A percentile compares a stretch with the other conserved stretches of the same genome.
Conservation (phyloP, 1,140 invertebrate genomes). For the Homarus americanus region DNA sequence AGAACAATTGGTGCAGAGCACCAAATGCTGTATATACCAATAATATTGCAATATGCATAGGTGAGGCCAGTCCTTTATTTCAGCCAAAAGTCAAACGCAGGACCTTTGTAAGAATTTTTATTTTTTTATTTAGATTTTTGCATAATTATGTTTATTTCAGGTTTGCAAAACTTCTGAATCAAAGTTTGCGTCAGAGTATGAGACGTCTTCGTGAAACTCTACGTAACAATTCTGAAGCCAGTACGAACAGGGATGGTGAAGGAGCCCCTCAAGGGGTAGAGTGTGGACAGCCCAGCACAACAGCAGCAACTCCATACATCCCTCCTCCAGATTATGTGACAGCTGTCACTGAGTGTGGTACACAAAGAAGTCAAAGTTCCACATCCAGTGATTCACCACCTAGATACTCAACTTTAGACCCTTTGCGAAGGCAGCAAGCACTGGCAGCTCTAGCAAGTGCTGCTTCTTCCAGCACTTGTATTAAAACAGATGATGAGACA, state of each 20-base stretch:
- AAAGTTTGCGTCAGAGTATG: slow-evolving; percentile 89
- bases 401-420: slow-evolving; percentile 69
- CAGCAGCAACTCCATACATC: slow-evolving; percentile 57
- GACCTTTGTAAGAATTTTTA: not conserved
- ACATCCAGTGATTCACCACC: slow-evolving; percentile 42
- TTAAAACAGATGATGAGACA: slow-evolving; percentile 22
- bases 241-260: slow-evolving; percentile 16
- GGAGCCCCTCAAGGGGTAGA: slow-evolving; percentile 10
- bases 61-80: no score
- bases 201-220: slow-evolving; percentile 80
- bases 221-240: slow-evolving; percentile 20
- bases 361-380: not conserved
- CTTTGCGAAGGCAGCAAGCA: slow-evolving; percentile 63
- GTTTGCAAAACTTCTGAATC: slow-evolving; percentile 87
- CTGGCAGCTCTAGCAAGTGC: slow-evolving; percentile 43
- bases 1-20: no score
- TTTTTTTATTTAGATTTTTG: slow-evolving; percentile 18
- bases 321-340: slow-evolving; percentile 70
- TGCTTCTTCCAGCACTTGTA: not conserved
- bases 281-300: not conserved
- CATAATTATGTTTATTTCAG: slow-evolving; percentile 77
- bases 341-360: slow-evolving; percentile 9
- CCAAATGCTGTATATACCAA: no score
- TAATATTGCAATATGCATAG: no score
- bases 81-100: no score